phyloP scores from a whole-genome alignment of 2,888 invertebrate genomes.

The Cetonia aurata region DNA sequence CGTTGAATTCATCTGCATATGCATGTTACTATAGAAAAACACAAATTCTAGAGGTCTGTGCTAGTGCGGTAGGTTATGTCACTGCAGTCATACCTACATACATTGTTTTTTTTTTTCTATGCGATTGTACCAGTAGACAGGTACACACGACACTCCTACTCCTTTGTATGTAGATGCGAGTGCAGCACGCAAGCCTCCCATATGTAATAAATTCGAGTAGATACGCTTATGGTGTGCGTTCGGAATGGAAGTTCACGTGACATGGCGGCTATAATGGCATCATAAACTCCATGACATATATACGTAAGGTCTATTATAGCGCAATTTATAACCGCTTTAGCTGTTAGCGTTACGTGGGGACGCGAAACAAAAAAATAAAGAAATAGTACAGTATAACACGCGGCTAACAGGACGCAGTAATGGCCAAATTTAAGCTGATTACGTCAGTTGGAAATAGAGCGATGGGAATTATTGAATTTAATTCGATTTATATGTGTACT shows the following conservation, averaged over 20 bases:
- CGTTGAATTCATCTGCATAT: too few species aligned
- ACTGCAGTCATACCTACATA: slow-evolving; percentile 23
- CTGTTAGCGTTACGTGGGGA: slow-evolving; percentile 4
- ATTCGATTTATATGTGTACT: too few species aligned
- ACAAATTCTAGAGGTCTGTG: neutral
- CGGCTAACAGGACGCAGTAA: slow-evolving; percentile 12
- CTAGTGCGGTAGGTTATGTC: slow-evolving; percentile 30
- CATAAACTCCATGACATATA: slow-evolving; percentile 32
- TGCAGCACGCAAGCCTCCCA: slow-evolving; percentile 25
- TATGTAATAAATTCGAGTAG: slow-evolving; percentile 15
- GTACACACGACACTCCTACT: slow-evolving; percentile 14
- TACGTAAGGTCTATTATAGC: slow-evolving; percentile 8
- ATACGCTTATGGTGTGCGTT: slow-evolving; percentile 15
- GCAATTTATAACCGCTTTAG: slow-evolving; percentile 17
- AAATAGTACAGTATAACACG: neutral
- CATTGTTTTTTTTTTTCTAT: neutral
- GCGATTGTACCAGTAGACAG: neutral
- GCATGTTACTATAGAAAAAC: too few species aligned
- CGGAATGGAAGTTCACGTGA: slow-evolving; percentile 9
- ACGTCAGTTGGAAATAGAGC: neutral
- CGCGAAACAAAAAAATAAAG: neutral
- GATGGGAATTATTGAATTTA: neutral
- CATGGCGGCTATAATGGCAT: slow-evolving; percentile 23
- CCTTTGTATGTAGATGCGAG: slow-evolving; percentile 33
- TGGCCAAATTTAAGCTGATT: neutral